Evolutionary conservation across 2,113 vertebrate species (phyloP).

Genomic region (Atractosteus spatula): DNA sequence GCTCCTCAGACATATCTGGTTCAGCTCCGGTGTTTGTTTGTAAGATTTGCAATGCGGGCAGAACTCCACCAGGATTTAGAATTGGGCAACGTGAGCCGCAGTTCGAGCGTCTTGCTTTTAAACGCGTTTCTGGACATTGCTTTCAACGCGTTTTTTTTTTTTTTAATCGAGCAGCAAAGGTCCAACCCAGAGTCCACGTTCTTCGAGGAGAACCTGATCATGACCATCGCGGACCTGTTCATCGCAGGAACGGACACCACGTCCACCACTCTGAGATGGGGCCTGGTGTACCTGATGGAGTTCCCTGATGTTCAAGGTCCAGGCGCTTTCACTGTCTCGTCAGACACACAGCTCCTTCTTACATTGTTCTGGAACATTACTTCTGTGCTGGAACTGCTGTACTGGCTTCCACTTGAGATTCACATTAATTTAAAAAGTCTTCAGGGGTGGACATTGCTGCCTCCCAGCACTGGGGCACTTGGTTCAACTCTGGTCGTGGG

Average conservation of each 20-base stretch:
- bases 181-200: conserved; percentile 48
- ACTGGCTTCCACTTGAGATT: neutral
- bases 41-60: too few relatives aligned
- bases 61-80: too few relatives aligned
- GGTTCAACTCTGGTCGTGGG: too few relatives aligned
- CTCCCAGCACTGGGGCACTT: too few relatives aligned
- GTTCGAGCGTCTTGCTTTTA: too few relatives aligned
- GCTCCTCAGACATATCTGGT: too few relatives aligned
- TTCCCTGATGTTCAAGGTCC: conserved; percentile 51
- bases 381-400: neutral
- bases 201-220: conserved; percentile 60
- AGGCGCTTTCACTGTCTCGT: too few relatives aligned
- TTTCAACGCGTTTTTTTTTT: neutral
- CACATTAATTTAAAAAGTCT: too few relatives aligned
- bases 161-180: conserved; percentile 40
- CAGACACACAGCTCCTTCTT: neutral
- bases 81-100: too few relatives aligned
- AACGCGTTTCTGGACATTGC: neutral
- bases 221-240: conserved; percentile 59
- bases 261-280: conserved; percentile 61
- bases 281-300: conserved; percentile 61
- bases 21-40: too few relatives aligned
- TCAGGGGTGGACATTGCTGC: too few relatives aligned
- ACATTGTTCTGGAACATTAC: neutral
- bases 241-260: conserved; percentile 67